Evolutionary conservation across 2,113 vertebrate species (phyloP), one percentile per base, ranked within the genome.

Genomic region (Chaenocephalus aceratus): DNA sequence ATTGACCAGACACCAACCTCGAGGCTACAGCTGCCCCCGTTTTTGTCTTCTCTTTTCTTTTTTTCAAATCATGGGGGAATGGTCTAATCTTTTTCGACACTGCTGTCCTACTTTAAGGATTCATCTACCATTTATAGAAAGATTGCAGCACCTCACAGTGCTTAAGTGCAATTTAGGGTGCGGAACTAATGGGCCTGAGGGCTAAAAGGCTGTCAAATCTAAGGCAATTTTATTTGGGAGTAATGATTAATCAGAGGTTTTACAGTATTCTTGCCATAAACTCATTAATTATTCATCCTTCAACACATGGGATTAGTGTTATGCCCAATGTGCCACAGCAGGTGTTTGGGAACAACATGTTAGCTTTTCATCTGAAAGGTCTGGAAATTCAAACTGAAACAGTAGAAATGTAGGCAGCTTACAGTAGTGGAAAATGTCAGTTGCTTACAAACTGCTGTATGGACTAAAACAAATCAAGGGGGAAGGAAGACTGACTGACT

Each of bases 61-160:
- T 75, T 78, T 76, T 65, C 34, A 46, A 80, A 69, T 85, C 83
- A 80, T 74, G 30, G 18, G 58, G 72, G 64, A 64, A 59, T 58
- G 77, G 60, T 67, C 65, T 86, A 67, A 90, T 90, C 72, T 75
- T 79, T 84, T 85, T 75, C 88, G 90, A 92, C 74, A 80, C 48
- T 9, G 26, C 79, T 88, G 89, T 91, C 86, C 90, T 89, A 91
- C 89, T 90, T 92, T 16, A 34, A 73, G 56, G 66, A 23, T 79
- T 75, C 66, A 71, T 64, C 44, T 53, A 76, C 77, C 67, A 76
- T 86, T 86, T 80, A 74, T 78, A 75, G 65, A 61, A 62, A 26
- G 62, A 18, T 69, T 30, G 52, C 68, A 75, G 76, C 72, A 58
- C 77, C 73, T 69, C 59, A 16, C 6, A 30, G 52, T 36, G 66